These are phyloP conservation scores for Arizona elegans DNA, from an alignment of 2,113 vertebrate species.

Conservation along the genomic window DNA sequence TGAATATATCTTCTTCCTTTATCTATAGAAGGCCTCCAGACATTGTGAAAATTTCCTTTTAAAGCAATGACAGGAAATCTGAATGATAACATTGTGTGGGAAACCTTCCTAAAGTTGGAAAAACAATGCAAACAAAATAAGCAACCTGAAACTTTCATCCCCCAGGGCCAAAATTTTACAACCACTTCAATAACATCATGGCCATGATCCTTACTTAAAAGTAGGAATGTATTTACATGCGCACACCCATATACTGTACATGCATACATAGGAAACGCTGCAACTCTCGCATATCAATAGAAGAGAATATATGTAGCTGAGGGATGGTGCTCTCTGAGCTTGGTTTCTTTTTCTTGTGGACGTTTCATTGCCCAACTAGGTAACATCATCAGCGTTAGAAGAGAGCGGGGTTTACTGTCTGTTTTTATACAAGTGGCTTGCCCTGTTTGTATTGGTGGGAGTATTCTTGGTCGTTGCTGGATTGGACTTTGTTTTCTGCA, in stretches of 20 bases:
- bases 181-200: not conserved
- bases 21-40: conserved; percentile 98
- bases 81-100: conserved; percentile 85
- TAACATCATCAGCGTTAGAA: not conserved
- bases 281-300: not conserved
- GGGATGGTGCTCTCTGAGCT: not conserved
- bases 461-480: not conserved
- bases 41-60: conserved; percentile 90
- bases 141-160: not conserved
- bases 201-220: not conserved
- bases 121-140: conserved; percentile 62
- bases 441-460: not conserved
- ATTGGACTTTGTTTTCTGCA: not conserved
- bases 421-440: not conserved
- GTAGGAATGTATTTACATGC: not conserved
- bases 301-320: not conserved
- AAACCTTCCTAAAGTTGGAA: conserved; percentile 60
- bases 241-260: not conserved
- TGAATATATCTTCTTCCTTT: conserved; percentile 99
- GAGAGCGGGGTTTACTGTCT: not conserved
- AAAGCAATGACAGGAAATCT: conserved; percentile 88
- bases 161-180: not conserved
- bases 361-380: not conserved
- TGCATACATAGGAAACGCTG: not conserved
- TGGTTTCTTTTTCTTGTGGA: not conserved